Conservation (phyloP, 2,888 invertebrate species). For the Cheilosia vulpina region DNA sequence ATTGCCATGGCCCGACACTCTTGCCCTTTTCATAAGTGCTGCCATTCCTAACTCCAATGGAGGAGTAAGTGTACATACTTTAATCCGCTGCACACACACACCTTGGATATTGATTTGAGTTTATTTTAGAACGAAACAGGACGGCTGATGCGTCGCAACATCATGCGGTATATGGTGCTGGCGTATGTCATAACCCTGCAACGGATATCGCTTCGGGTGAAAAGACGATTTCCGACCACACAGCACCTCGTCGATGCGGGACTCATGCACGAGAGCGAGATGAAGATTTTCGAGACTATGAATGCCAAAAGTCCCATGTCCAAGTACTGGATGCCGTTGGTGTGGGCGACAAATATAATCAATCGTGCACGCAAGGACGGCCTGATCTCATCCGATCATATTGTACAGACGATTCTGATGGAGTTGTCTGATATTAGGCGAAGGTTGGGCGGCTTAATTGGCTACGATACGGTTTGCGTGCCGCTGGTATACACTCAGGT, state of each 20-base stretch:
- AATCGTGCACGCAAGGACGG: constrained; percentile 94
- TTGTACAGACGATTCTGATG: constrained; percentile 94
- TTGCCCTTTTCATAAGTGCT: constrained; percentile 95
- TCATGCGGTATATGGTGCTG: constrained; percentile 94
- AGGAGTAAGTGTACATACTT: constrained; percentile 78
- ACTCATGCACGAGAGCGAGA: constrained; percentile 95
- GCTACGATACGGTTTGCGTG: constrained; percentile 96
- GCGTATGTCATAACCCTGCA: constrained; percentile 95
- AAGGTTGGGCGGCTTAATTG: constrained; percentile 92
- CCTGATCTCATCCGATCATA: constrained; percentile 94
- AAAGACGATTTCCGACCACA: constrained; percentile 94
- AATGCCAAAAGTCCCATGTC: constrained; percentile 95
- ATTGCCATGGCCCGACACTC: constrained; percentile 96
- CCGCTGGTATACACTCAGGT: constrained; percentile 97
- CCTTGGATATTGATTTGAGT: constrained; percentile 7
- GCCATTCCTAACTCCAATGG: constrained; percentile 92
- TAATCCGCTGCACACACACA: not conserved
- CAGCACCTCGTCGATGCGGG: constrained; percentile 96
- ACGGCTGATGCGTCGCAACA: constrained; percentile 94
- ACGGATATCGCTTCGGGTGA: constrained; percentile 93
- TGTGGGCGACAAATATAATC: constrained; percentile 96
- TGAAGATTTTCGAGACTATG: constrained; percentile 95
- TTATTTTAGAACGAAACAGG: constrained; percentile 91
- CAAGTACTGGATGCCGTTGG: constrained; percentile 96
- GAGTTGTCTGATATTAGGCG: constrained; percentile 95